Conservation (phyloP, 92 coral and sea anemone species). For the Porites lobata region DNA sequence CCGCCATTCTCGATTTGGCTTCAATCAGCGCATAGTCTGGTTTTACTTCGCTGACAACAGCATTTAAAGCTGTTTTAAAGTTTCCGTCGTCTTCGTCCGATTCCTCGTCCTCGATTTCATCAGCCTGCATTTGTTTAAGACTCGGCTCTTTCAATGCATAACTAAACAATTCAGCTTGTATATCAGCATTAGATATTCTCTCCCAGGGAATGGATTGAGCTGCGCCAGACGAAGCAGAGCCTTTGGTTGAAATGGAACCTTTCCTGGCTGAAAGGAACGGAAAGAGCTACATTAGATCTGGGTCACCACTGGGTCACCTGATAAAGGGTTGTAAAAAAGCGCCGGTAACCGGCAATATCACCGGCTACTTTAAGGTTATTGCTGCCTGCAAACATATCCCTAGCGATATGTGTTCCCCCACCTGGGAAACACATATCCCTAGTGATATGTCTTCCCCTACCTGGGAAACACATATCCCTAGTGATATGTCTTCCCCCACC, state of each 20-base stretch:
- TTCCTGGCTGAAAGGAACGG: slow-evolving; percentile 49
- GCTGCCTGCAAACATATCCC: too few species aligned
- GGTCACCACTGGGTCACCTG: too few species aligned
- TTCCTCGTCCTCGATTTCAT: slow-evolving; percentile 69
- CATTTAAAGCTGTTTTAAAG: slow-evolving; percentile 81
- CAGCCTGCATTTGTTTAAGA: slow-evolving; percentile 60
- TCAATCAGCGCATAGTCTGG: slow-evolving; percentile 42
- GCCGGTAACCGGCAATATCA: too few species aligned
- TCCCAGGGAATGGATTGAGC: slow-evolving; percentile 81
- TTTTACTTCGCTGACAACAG: slow-evolving; percentile 79
- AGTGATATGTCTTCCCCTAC: too few species aligned
- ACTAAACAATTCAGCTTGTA: slow-evolving; percentile 78
- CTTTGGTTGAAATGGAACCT: slow-evolving; percentile 43
- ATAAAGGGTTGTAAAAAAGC: too few species aligned
- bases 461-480: too few species aligned
- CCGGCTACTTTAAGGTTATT: too few species aligned
- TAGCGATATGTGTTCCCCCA: too few species aligned
- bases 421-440: too few species aligned
- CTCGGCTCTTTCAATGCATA: slow-evolving; percentile 68
- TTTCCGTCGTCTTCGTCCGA: slow-evolving; percentile 71
- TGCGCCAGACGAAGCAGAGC: slow-evolving; percentile 64
- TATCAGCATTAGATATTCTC: slow-evolving; percentile 75
- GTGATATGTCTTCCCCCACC: too few species aligned
- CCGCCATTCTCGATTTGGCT: slow-evolving; percentile 45
- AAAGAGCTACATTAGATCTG: background rate